Base-by-base conservation (phyloP, 2,888 invertebrate species). In the Tryphoninae sp. region DNA sequence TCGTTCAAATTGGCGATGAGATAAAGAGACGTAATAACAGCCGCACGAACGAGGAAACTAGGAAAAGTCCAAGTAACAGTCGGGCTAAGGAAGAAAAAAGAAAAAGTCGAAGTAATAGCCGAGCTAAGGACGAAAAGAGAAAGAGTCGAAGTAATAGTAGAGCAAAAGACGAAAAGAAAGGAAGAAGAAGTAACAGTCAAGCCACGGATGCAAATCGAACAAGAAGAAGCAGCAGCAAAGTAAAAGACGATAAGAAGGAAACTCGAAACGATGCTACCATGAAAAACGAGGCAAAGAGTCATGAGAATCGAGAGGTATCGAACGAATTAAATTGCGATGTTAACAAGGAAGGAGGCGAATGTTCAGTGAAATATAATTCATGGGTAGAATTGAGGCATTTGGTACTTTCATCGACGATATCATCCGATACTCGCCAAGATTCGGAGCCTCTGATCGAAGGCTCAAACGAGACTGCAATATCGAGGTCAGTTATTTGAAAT, bases 341-440 rank as follows among this genome's bases (percentile, higher is more conserved):
- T 62, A 82, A 79, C 78, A 76, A 68, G 82, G 80, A 78, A 65
- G 62, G 81, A 72, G 61, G 53, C 67, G 16, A 83, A 80, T 78
- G 69, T 62, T 58, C 82, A 67, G 19, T 78, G 9, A 89, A 88
- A 76, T 88, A 86, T 53, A 85, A 80, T 26, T 87, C 86, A 11
- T 92, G 91, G 92, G 79, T 82, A 40, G 89, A 88, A 81, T 83
- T 91, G 68, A 87, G 86, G 67, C 88, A 87, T 73, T 79, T 78
- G 49, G 86, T 86, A 64, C 86, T 88, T 80, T 85, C 83, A 42
- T 74, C 86, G 7, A 61, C n/a, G 8, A 40, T 61, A 62, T 33
- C 33, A 33, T 71, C 59, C 9, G 67, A 62, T 42, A 19, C 61
- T 22, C 26, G 23, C 3, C 49, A 62, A 2, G 71, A 62, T 40